Base-by-base conservation (phyloP, 2,113 vertebrate genomes). In the Sitta europaea region DNA sequence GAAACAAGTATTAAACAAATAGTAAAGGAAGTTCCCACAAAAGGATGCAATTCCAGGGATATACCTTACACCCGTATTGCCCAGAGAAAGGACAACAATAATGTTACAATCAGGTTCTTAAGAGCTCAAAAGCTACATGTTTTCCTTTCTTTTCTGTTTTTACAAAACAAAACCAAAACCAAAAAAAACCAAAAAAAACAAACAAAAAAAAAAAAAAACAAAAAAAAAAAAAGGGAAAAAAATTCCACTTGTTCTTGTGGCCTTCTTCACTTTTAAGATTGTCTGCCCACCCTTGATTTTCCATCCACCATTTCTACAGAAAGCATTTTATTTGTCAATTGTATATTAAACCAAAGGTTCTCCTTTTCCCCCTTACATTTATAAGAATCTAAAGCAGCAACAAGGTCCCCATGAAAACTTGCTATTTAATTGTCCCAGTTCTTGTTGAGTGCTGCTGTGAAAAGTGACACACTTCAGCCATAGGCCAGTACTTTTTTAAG, bases 311-410 rank as follows among this genome's bases (percentile, higher is more conserved):
- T 97, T 94, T 86, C 94, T 97, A 57, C 83, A 97, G 96, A 97
- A 96, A 97, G 81, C 91, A 81, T 95, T 94, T 95, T 94, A 97
- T 94, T 62, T 79, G 90, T 94, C 95, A 92, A 97, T 96, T 92
- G 86, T 93, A 3, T 92, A 97, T 94, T 86, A 81, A 95, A 96
- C 86, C 95, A 92, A 97, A 98, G 96, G 73, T 91, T 97, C 92
- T 97, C 92, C 90, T 93, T 96, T 97, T 71, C 96, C 97, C 97
- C 96, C 98, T 97, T 92, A 72, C 86, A 96, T 97, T 97, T 96
- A 92, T 86, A 97, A 98, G 98, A 99, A 98, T 98, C 98, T 98
- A 98, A 99, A 99, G 98, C 98, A 98, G 98, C 98, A 99, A 98
- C 98, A 98, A 97, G 97, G 98, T 98, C 98, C 98, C 98, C 98